Percentiles rank a stretch among this genome's conserved stretches.
These are phyloP conservation scores for Protaetia brevitarsis DNA, from an alignment of 1,140 invertebrate genomes.

Conservation along the genomic window DNA sequence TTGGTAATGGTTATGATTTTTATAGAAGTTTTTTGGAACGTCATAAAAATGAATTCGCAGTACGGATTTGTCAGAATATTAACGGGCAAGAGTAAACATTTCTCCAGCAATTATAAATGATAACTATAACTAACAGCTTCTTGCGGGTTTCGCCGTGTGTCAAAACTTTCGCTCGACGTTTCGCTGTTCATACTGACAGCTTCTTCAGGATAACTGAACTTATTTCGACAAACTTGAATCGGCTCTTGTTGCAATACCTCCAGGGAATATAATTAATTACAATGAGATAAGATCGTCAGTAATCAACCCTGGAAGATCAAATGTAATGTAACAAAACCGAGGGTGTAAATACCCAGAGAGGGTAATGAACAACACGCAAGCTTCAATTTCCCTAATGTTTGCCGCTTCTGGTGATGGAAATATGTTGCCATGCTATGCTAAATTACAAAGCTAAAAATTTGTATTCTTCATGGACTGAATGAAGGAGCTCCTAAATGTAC, in stretches of 20 bases:
- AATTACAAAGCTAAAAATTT: background rate
- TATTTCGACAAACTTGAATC: too few species aligned
- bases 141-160: too few species aligned
- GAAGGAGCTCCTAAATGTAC: background rate
- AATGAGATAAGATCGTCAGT: background rate
- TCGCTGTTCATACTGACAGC: too few species aligned
- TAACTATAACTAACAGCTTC: background rate
- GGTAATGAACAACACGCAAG: conserved; percentile 36
- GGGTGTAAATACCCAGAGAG: conserved; percentile 45
- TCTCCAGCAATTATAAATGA: background rate
- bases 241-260: background rate
- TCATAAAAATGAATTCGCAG: background rate
- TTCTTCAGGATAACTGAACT: too few species aligned
- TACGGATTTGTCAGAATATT: background rate
- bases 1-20: background rate
- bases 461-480: background rate
- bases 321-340: conserved; percentile 24
- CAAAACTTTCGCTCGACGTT: too few species aligned
- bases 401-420: background rate
- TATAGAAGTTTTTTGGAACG: background rate
- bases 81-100: background rate
- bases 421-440: background rate
- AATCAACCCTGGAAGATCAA: background rate
- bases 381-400: background rate
- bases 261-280: background rate